Base-by-base conservation (phyloP, 2,797 vertebrate genomes). In the Simalia tracyae region DNA sequence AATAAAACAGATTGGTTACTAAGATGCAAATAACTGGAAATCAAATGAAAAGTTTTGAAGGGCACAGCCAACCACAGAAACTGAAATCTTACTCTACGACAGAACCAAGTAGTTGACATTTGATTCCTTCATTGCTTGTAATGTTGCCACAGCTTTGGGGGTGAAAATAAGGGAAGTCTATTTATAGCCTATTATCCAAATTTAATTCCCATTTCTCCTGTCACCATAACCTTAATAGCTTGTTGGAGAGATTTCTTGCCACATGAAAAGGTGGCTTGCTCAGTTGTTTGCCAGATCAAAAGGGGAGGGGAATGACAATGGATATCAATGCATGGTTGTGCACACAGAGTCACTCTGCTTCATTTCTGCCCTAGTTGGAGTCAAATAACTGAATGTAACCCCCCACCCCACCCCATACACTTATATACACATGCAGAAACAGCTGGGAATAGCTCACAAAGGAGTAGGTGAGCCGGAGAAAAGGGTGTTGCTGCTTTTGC, bases 1-100 rank as follows among this genome's bases (percentile, higher is more conserved):
- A 97, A 91, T 4, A 94, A 96, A 97, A 95, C 61, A 97, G 0
- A 3, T 11, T 59, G 89, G 92, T 93, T 95, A 96, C 88, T 92
- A 86, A 90, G 60, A 94, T 90, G 94, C 60, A 95, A 96, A 96
- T 92, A 90, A 90, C 94, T 31, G 28, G 91, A 95, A 95, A 94
- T 95, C 92, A 95, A 95, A 87, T 90, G 84, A n/a, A 88, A 91
- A 64, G 93, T 91, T 90, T 92, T 95, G 94, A 42, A 94, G 87
- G 95, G 61, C 56, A 91, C 92, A 91, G 91, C 93, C 50, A 92
- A 84, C 54, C 91, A 26, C 87, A 61, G 66, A 95, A 93, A 91
- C 11, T 5, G 10, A 95, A 95, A 92, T 46, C 90, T 86, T 72
- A 22, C 22, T 24, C 92, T 17, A 4, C 24, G 50, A 64, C 76